Evolutionary conservation across 2,113 vertebrate species (phyloP), one percentile per base, ranked within the genome.

Genomic region (Hoplias malabaricus): DNA sequence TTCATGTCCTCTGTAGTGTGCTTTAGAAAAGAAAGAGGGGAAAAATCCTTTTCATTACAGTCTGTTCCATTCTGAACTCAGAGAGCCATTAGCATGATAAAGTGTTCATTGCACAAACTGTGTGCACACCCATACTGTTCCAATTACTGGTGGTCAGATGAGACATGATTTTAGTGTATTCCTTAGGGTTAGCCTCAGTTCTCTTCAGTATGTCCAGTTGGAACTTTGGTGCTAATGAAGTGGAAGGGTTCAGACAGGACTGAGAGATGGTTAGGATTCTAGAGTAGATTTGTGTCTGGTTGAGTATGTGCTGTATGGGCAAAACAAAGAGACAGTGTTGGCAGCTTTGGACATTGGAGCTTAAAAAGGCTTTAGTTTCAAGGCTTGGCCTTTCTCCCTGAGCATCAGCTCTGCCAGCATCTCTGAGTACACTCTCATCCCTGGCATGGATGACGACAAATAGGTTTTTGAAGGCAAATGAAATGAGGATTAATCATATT

Each of bases 231-330:
- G 67, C 61, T 76, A 82, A 76, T 76, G 72, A 76, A 71, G 71
- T 31, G 5, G 16, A 40, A 23, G 19, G 19, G 11, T 67, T 79
- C 72, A 38, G n/a, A n/a, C 7, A 19, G 29, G 38, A 5, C 25
- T 79, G 77, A n/a, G 68, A 82, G 53, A 75, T 75, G 57, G 53
- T 61, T 79, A 12, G 16, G 31, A 79, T 82, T 82, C 65, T 42
- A 19, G 16, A 16, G 14, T 50, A 54, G 42, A 59, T 53, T 38
- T 68, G 8, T 31, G 27, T 76, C 48, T 13, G 48, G 27, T 43
- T 43, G 38, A 23, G 31, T 50, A 13, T 40, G 43, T 54, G 46
- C 33, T 46, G 25, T 38, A 29, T 11, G 50, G 43, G 46, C 46
- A 27, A 38, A 21, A 31, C 34, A 13, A 29, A 54, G 10, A 29